Evolutionary conservation across 2,888 invertebrate species (phyloP), one percentile per base, ranked within the genome.

Genomic region (Auanema freiburgensis): DNA sequence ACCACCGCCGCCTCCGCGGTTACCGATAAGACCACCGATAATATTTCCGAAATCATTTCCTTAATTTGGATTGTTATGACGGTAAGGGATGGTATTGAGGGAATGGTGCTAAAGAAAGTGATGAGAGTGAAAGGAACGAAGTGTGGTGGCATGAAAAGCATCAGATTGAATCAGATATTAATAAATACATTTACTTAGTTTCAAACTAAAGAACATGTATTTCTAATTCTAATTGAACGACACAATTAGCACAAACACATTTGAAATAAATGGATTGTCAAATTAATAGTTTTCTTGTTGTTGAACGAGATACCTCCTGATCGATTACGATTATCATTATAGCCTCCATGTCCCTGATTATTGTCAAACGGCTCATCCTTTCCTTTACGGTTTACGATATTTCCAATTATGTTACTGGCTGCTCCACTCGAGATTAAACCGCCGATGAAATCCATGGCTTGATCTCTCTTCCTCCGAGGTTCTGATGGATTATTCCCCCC

Each of bases 361-460:
- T 57, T 21, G 18, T 21, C 25, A 43, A 58, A 49, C 53, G 59
- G 63, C 33, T 66, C 62, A 53, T 66, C 33, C 24, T 66, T 66
- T 1, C 54, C 64, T 14, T 63, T 63, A 46, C 66, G 42, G 63
- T 69, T 63, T 24, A 66, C 49, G 18, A 69, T 57, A 51, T 59
- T 65, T 41, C 63, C 65, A 41, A 71, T 62, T 24, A 71, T 54
- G 25, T 54, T 54, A 6, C 43, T 23, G 14, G 66, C 66, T 4
- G 57, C 62, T 14, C 58, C 65, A 40, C 43, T 52, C 12, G 40
- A 43, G 53, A 68, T 54, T 33, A 69, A 23, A 12, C 68, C 74
- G 14, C 74, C 74, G 43, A 74, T 69, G 16, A 74, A 57, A 62
- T 71, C 72, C 56, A 61, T 66, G 10, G 69, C 71, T 58, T 69